phyloP scores from a whole-genome alignment of 2,888 invertebrate genomes.

The Cyaniris semiargus region DNA sequence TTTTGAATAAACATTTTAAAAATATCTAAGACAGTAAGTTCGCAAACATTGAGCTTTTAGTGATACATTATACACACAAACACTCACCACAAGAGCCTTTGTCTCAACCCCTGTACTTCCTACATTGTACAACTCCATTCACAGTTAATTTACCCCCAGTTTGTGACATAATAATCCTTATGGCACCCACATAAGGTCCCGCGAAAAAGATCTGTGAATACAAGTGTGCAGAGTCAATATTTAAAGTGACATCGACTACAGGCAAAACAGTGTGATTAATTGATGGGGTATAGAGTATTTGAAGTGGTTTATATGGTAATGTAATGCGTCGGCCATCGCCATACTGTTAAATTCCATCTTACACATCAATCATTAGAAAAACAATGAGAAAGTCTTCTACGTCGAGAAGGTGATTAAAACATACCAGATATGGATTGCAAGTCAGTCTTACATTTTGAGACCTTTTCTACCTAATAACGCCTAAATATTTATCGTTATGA shows the following conservation, averaged over 20 bases:
- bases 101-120: neutral
- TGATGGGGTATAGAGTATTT: neutral
- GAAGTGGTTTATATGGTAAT: neutral
- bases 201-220: neutral
- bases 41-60: conserved; percentile 2
- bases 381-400: neutral
- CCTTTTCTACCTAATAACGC: too few species aligned
- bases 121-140: neutral
- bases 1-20: conserved; percentile 5
- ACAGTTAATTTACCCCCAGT: neutral
- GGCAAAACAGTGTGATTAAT: neutral
- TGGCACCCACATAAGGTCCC: neutral
- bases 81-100: neutral
- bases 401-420: too few species aligned
- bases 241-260: conserved; percentile 19
- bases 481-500: too few species aligned
- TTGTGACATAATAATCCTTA: neutral
- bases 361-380: neutral
- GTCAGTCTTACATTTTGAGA: too few species aligned
- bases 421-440: too few species aligned
- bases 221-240: conserved; percentile 1
- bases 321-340: neutral
- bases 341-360: neutral
- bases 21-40: conserved; percentile 7
- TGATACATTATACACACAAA: conserved; percentile 14